Evolutionary conservation across 2,888 invertebrate genomes (phyloP).

Genomic region (Drosophila suboccidentalis): DNA sequence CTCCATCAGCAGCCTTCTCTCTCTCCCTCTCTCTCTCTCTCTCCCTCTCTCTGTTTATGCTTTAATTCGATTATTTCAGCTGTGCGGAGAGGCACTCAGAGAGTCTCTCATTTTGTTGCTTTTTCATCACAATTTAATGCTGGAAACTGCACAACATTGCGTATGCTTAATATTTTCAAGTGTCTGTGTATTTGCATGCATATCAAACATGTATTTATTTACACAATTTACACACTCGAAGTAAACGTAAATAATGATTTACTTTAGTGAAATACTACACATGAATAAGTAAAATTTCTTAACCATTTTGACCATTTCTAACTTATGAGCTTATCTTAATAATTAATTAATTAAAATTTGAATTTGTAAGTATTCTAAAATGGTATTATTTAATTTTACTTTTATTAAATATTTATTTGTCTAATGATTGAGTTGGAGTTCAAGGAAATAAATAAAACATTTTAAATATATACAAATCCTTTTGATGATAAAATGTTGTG

Average conservation of each 20-base stretch:
- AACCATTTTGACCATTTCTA: not conserved
- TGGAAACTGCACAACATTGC: slow-evolving; percentile 66
- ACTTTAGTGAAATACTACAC: not conserved
- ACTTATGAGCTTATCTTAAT: no score
- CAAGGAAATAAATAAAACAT: no score
- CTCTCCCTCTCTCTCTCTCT: slow-evolving; percentile 22
- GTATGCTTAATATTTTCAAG: slow-evolving; percentile 55
- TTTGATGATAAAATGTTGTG: no score
- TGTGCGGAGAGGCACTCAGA: slow-evolving; percentile 31
- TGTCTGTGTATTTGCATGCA: slow-evolving; percentile 3
- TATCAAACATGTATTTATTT: slow-evolving; percentile 18
- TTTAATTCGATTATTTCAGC: slow-evolving; percentile 50
- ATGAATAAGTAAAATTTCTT: not conserved
- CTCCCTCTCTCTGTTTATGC: slow-evolving; percentile 41
- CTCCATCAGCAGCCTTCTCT: slow-evolving; percentile 1
- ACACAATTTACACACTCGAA: not conserved
- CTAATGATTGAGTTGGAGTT: no score
- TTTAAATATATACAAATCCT: no score
- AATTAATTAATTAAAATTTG: no score
- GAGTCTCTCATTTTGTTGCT: not conserved
- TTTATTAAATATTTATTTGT: no score
- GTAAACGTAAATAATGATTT: not conserved
- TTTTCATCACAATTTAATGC: slow-evolving; percentile 19
- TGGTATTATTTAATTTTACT: no score
- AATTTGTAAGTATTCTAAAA: no score